A percentile compares a stretch with the other conserved stretches of the same genome.
These are phyloP conservation scores for Picus viridis DNA, from an alignment of 2,797 vertebrate genomes.

Conservation along the genomic window DNA sequence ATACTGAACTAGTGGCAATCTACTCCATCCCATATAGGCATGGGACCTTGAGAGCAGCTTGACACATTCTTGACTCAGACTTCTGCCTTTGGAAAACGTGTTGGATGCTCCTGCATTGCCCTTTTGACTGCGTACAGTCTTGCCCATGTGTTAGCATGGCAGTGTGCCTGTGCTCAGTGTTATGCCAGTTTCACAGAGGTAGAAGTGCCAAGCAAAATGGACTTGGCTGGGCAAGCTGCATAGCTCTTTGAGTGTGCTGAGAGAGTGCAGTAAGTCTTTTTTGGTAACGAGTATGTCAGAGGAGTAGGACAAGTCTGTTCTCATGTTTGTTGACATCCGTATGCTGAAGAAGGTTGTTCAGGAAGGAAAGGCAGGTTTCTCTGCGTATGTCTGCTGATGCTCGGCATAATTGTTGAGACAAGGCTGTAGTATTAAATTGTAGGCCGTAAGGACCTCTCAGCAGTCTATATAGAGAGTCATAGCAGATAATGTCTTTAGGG, in stretches of 20 bases:
- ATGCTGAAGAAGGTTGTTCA: conserved; percentile 12
- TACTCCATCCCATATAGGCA: neutral
- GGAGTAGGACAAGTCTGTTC: conserved; percentile 31
- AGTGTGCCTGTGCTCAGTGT: conserved; percentile 42
- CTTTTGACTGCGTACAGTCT: conserved; percentile 40
- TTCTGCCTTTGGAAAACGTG: conserved; percentile 32
- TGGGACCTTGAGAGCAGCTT: neutral
- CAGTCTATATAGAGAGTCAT: neutral
- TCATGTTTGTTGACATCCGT: conserved; percentile 44
- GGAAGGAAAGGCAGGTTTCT: neutral
- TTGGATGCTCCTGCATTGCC: neutral
- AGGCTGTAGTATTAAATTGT: neutral
- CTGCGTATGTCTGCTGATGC: neutral
- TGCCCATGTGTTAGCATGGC: conserved; percentile 68
- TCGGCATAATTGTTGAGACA: neutral
- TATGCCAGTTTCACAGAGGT: conserved; percentile 65
- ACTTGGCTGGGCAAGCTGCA: conserved; percentile 64
- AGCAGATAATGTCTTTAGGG: neutral
- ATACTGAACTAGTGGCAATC: neutral
- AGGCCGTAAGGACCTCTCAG: neutral
- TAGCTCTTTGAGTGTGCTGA: neutral
- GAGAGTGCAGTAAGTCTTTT: conserved; percentile 54
- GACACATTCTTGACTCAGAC: conserved; percentile 28
- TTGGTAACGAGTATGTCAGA: conserved; percentile 50
- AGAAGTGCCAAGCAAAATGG: conserved; percentile 68